phyloP scores from a whole-genome alignment of 2,888 invertebrate genomes.

The Teinopalpus imperialis region DNA sequence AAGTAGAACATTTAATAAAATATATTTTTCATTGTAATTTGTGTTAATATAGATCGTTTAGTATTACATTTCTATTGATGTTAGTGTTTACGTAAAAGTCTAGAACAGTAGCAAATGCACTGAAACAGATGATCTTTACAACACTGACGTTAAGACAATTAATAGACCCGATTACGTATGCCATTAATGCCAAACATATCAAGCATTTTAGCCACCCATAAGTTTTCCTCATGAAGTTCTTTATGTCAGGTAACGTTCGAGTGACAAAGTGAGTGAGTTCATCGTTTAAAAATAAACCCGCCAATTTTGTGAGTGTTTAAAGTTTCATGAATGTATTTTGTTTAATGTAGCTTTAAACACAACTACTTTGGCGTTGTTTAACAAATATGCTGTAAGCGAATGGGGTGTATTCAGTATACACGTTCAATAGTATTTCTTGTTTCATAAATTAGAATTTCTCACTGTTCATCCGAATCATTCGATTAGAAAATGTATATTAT shows the following conservation, averaged over 20 bases:
- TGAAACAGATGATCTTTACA: slow-evolving; percentile 1
- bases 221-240: not conserved
- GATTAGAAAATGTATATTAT: slow-evolving; percentile 24
- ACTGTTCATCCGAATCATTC: slow-evolving; percentile 4
- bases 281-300: slow-evolving; percentile 37
- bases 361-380: slow-evolving; percentile 5
- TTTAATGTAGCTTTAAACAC: not conserved
- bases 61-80: too few relatives aligned
- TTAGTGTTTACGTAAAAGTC: slow-evolving; percentile 1
- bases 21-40: too few relatives aligned
- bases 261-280: slow-evolving; percentile 34
- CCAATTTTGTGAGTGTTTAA: slow-evolving; percentile 27
- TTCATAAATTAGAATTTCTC: not conserved
- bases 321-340: slow-evolving; percentile 10
- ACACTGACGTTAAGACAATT: slow-evolving; percentile 7
- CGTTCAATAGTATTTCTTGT: not conserved
- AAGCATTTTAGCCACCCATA: not conserved
- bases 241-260: slow-evolving; percentile 15
- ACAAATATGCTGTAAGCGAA: slow-evolving; percentile 7
- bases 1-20: too few relatives aligned
- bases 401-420: not conserved
- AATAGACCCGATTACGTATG: slow-evolving; percentile 3
- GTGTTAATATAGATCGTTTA: too few relatives aligned
- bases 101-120: slow-evolving; percentile 12
- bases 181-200: not conserved